Evolutionary conservation across 2,113 vertebrate genomes (phyloP), one percentile per base, ranked within the genome.

Genomic region (Genyomyrus donnyi): DNA sequence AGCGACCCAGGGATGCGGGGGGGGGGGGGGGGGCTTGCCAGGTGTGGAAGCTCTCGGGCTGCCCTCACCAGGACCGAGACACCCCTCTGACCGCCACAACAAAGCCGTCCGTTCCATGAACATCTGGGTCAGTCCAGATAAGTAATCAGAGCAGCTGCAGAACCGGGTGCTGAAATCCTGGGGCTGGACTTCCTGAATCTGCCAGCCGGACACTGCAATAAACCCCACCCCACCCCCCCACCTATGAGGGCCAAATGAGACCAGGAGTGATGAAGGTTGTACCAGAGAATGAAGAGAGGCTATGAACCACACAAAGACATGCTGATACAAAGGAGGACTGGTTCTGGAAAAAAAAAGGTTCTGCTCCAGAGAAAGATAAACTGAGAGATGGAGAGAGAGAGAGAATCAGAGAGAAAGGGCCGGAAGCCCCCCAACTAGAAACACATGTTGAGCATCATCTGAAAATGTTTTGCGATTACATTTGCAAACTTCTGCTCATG

Each of bases 371-470:
- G 90, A 91, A 31, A 93, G 92, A 85, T 24, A 85, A 19, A 85
- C 45, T 10, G 19, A 13, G 8, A 85, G 8, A 10, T 9, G 46
- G 42, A 48, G 17, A 48, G 35, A 83, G 77, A 4, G 77, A 21
- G 31, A 0, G 3, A 7, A 5, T 19, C 15, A 35, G 17, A 85
- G 66, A 89, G 91, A 91, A n/a, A 92, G 93, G 74, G 90, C 56
- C 87, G 89, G 91, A 91, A 88, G 91, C 88, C 50, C 27, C 46
- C 35, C 89, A 80, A 86, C 90, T 93, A 90, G 93, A 91, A 93
- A 94, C 93, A 94, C 92, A 90, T 94, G 93, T 70, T 85, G 88
- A 80, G 88, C 91, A 92, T 93, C 93, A 91, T 92, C 90, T 62
- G 83, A 91, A 86, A 93, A 90, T 48, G 88, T 46, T 90, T 89